Base-by-base conservation (phyloP, 2,113 vertebrate genomes). In the Spermophilus dauricus region DNA sequence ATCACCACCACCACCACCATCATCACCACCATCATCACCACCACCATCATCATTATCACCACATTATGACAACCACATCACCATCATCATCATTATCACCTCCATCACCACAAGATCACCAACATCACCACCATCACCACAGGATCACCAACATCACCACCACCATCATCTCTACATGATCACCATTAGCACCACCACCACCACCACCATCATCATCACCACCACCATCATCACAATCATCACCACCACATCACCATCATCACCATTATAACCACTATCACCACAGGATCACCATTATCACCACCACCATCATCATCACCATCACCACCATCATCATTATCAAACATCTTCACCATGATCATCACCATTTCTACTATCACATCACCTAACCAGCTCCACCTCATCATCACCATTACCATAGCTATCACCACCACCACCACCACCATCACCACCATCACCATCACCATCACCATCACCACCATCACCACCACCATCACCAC, bases 171-270 rank as follows among this genome's bases (percentile, higher is more conserved):
- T 32, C 2, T 13, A 53, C 51, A 53, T 14, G 51, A 53, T 53
- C 51, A 53, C 51, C 51, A 53, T 39, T 39, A 39, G 37, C 14
- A 48, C 0, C 61, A 69, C 0, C 18, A 37, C 0, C 32, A 61
- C 0, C 42, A 28, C 0, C 39, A 12, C 0, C n/a, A 58, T 0
- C 24, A 32, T 0, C 7, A 0, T 0, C 63, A 81, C 0, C 22
- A 61, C 0, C 26, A 42, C 0, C 26, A 26, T 6, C 11, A 56
- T 16, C 51, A 58, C 39, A 39, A 39, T 39, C 4, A 39, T 39
- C 39, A 39, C 39, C 39, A 39, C 39, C 39, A 39, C 39, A 39
- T 39, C 39, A 34, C 6, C 14, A 83, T 0, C 30, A 78, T 1
- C 30, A 20, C 2, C 45, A 34, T 4, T 26, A 39, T 39, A 3